Base-by-base conservation (phyloP, 2,888 invertebrate species). In the Melitaea athalia region DNA sequence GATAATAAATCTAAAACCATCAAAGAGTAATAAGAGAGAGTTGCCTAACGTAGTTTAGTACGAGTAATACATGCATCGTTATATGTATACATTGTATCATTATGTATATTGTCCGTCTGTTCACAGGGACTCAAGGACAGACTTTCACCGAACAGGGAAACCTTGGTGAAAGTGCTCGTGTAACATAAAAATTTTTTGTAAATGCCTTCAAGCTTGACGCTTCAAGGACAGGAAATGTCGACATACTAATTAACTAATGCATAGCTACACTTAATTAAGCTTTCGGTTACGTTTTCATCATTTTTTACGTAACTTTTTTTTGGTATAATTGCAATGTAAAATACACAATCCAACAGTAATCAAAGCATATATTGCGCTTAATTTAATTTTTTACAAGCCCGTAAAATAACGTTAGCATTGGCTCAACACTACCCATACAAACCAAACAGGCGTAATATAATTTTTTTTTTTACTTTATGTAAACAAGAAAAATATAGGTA, bases 141-240 rank as follows among this genome's bases (percentile, higher is more conserved):
- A 87, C 91, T 91, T 91, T 91, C 91, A 89, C 91, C 88, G 83
- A 85, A 82, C 84, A 84, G n/a, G 78, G 79, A 74, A 76, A 82
- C 57, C 80, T 78, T 79, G 86, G 86, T 86, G 91, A 90, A 90
- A 90, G 86, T 84, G 45, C 66, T 57, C 42, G 60, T 64, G 15
- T n/a, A 57, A 57, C 65, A 67, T 67, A 43, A 42, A 12, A 47
- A 64, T 60, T 64, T 68, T 65, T 64, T 67, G 60, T 69, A 62
- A 57, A 47, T 70, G 63, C 65, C 63, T 64, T 67, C 49, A 15
- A 65, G 70, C 70, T 47, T 65, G 64, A 72, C 15, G 60, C 65
- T 24, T 64, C 69, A 67, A 72, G 67, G 72, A 45, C 70, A 70
- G 64, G 64, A 57, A 60, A 59, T 59, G 49, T 65, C 59, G 53